Base-by-base conservation (phyloP, 1,140 invertebrate species). In the Drosophila serrata region DNA sequence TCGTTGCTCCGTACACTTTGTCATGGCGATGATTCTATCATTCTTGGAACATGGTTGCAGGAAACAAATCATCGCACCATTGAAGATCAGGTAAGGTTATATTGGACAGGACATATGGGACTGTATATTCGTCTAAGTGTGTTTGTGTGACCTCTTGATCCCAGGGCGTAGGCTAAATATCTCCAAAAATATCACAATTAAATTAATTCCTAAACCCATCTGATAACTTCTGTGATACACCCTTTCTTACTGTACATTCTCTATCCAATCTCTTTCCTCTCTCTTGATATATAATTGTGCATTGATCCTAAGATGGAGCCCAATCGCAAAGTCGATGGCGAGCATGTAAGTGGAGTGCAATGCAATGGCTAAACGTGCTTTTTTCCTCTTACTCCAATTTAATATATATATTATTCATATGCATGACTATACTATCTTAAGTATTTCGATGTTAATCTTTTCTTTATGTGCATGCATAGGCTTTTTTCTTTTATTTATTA, bases 21-120 rank as follows among this genome's bases (percentile, higher is more conserved):
- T 93, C 97, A 99, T 93, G 96, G 96, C 4, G 97, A 98, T 86
- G 97, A 99, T 92, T 97, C 96, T 1, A 96, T 98, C 17, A 95
- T 99, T 68, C 93, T 98, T 40, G 96, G 97, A 27, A 97, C 97
- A 46, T 97, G 97, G 96, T 94, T 98, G 19, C 97, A 98, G 92
- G 98, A 99, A 92, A 99, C 98, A 8, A 98, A 99, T 94, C 98
- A 99, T 93, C 96, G 97, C 63, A 97, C 96, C 40, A 98, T 99
- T 81, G 99, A 99, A 94, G 98, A 99, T 94, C 98, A 99, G 95
- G 98, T 99, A 43, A 24, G 72, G 59, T 59, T 15, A 15, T 8
- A 33, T 13, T 19, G 12, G 17, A 22, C 31, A 24, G 9, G 9
- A 15, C 22, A 29, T 42, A 13, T 4, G 29, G 19, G 6, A n/a